Evolutionary conservation across 2,888 invertebrate species (phyloP).

Genomic region (Calameuta idolon): DNA sequence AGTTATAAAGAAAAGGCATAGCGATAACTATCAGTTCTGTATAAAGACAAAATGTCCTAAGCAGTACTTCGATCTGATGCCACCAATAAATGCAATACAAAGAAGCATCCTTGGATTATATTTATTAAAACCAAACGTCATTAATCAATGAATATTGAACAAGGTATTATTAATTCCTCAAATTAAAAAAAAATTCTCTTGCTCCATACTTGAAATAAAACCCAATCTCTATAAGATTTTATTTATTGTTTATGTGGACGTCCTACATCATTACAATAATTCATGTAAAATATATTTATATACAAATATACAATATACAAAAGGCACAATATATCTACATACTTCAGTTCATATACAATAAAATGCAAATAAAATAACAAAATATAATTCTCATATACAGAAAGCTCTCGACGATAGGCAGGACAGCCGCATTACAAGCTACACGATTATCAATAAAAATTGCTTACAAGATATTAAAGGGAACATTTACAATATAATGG

Average conservation of each 20-base stretch:
- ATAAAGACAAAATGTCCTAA: not conserved
- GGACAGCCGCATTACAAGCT: constrained; percentile 2
- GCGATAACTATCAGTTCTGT: not conserved
- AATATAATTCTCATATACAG: constrained; percentile 46
- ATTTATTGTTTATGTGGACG: constrained; percentile 56
- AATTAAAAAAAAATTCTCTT: not conserved
- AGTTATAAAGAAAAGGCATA: constrained; percentile 18
- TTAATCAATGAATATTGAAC: not conserved
- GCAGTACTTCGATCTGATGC: not conserved
- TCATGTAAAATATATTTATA: constrained; percentile 63
- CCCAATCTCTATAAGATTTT: constrained; percentile 37
- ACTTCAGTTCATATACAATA: constrained; percentile 61
- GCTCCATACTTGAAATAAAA: not conserved
- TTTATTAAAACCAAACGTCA: not conserved
- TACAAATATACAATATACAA: constrained; percentile 66
- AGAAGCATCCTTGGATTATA: not conserved
- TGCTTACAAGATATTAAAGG: not conserved
- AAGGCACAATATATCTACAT: constrained; percentile 66
- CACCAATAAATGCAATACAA: constrained; percentile 6
- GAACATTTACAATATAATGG: not conserved
- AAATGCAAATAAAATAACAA: constrained; percentile 54
- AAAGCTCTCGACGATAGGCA: constrained; percentile 19
- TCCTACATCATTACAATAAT: constrained; percentile 60
- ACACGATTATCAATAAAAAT: not conserved
- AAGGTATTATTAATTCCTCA: not conserved